These are phyloP conservation scores for Tridacna crocea DNA, from an alignment of 2,888 invertebrate species.

Conservation along the genomic window DNA sequence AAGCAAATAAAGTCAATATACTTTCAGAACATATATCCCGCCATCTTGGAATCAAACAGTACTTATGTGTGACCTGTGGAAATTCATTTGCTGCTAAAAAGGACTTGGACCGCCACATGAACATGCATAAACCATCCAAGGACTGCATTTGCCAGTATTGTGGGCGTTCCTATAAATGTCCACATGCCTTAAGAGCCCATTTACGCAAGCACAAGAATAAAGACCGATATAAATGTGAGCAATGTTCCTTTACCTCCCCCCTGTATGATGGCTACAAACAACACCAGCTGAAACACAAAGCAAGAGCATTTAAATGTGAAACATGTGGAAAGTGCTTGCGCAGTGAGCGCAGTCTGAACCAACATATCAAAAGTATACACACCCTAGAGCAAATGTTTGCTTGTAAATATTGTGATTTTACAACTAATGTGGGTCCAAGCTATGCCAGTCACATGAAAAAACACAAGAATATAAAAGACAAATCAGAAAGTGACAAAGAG, in stretches of 20 bases:
- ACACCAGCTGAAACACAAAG: slow-evolving; percentile 40
- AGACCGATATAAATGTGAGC: slow-evolving; percentile 42
- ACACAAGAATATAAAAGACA: slow-evolving; percentile 33
- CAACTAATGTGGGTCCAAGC: slow-evolving; percentile 39
- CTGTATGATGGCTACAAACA: slow-evolving; percentile 24
- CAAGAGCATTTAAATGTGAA: slow-evolving; percentile 28
- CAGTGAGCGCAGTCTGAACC: slow-evolving; percentile 32
- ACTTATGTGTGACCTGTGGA: slow-evolving; percentile 48
- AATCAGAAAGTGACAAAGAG: slow-evolving; percentile 6
- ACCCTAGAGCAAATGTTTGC: slow-evolving; percentile 46
- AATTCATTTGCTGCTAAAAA: slow-evolving; percentile 44
- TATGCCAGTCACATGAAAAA: slow-evolving; percentile 51
- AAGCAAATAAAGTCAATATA: slow-evolving; percentile 30
- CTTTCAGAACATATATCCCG: slow-evolving; percentile 44
- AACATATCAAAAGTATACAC: slow-evolving; percentile 47
- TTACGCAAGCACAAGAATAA: slow-evolving; percentile 40
- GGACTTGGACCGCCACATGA: slow-evolving; percentile 48
- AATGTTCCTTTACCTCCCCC: slow-evolving; percentile 40
- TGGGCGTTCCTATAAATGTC: slow-evolving; percentile 25
- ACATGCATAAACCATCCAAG: slow-evolving; percentile 42
- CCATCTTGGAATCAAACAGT: slow-evolving; percentile 52
- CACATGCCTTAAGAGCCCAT: slow-evolving; percentile 32
- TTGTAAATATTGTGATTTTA: slow-evolving; percentile 50
- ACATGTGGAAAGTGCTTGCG: slow-evolving; percentile 42
- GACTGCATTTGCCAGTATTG: slow-evolving; percentile 38